Evolutionary conservation across 2,797 vertebrate species (phyloP), one percentile per base, ranked within the genome.

Genomic region (Helostoma temminkii): DNA sequence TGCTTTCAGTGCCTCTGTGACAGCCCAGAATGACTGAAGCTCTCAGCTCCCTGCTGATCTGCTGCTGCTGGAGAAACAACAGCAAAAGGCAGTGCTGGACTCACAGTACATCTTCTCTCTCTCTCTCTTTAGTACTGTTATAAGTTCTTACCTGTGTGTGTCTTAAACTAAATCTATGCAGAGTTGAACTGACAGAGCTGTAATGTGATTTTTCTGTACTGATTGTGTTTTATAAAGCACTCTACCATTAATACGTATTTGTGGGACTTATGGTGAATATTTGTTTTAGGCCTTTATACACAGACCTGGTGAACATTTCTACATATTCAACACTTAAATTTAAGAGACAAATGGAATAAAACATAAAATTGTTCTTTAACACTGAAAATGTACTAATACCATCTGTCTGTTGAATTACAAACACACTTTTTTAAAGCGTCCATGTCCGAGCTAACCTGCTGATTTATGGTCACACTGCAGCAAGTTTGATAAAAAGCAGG

Each of bases 101-200:
- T 25, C 16, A 24, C 41, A 53, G 43, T 59, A 21, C 11, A 50
- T 74, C 42, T 46, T 52, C 74, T 58, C 56, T 45, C 67, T 58
- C 53, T 61, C 42, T 32, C 54, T 76, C 74, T 58, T 54, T 46
- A 66, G 69, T 74, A 84, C 89, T 86, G 81, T 82, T 86, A 18
- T 76, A 53, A 68, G 69, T 85, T 83, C 64, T 76, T 81, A 80
- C 82, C 90, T 82, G 73, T 90, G 88, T 74, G 89, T 90, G 88
- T 89, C 89, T 88, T 91, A 87, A 86, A 81, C 66, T 64, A 75
- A 77, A 90, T 84, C 86, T 89, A 88, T 90, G 88, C 90, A 92
- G 86, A 87, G 73, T 25, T 82, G 19, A 74, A 45, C 56, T 55
- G 19, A 64, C 64, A 16, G 77, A 87, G 72, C 83, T 82, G 77